A percentile compares a stretch with the other conserved stretches of the same genome.
Conservation (phyloP, 2,113 vertebrate genomes). For the Ptychochromis oligacanthus region DNA sequence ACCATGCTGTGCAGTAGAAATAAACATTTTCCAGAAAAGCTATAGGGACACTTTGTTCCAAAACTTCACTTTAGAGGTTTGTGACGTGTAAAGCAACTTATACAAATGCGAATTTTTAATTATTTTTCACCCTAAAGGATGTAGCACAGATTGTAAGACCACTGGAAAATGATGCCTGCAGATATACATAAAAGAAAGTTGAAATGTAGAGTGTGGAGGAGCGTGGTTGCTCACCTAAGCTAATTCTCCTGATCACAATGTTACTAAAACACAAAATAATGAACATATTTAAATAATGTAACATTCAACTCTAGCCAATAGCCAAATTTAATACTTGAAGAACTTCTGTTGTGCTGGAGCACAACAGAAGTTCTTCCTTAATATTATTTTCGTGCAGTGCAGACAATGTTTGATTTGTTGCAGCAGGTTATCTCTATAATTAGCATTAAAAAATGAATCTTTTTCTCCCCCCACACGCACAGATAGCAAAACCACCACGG, state of each 20-base stretch:
- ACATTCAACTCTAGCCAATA: neutral
- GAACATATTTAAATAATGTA: neutral
- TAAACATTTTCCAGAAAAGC: neutral
- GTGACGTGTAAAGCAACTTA: slow-evolving; percentile 3
- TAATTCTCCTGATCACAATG: neutral
- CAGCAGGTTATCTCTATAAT: slow-evolving; percentile 57
- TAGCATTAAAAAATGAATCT: slow-evolving; percentile 42
- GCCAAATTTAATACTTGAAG: neutral
- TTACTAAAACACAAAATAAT: slow-evolving; percentile 8
- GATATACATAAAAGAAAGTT: neutral
- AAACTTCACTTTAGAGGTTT: slow-evolving; percentile 16
- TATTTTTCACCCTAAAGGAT: neutral
- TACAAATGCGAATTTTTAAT: neutral
- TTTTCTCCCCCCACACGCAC: slow-evolving; percentile 1
- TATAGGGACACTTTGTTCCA: slow-evolving; percentile 22
- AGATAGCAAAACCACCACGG: slow-evolving; percentile 44
- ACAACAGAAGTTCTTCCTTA: slow-evolving; percentile 4
- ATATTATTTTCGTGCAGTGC: slow-evolving; percentile 32
- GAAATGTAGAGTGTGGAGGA: neutral
- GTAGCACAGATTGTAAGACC: accelerated
- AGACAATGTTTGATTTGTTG: slow-evolving; percentile 58
- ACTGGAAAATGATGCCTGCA: neutral
- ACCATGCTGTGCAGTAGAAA: slow-evolving; percentile 27
- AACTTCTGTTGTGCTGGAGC: too few relatives aligned
- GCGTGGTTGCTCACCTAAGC: neutral